Conservation (phyloP, 2,888 invertebrate species). For the Athalia cordata region DNA sequence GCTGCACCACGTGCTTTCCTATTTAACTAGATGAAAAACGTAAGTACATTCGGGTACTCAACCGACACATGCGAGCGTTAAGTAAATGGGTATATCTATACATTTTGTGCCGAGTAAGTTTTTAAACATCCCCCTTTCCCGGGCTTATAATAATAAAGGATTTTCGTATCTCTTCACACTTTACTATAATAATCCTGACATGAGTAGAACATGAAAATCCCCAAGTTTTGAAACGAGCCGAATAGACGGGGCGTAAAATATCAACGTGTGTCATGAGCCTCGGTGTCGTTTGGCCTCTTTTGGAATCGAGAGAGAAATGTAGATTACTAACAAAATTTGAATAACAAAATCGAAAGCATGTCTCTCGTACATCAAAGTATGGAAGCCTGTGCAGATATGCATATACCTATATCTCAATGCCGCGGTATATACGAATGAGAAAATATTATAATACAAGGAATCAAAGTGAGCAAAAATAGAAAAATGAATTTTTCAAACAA, state of each 20-base stretch:
- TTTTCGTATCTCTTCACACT: not conserved
- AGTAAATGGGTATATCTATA: not conserved
- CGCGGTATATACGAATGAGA: not conserved
- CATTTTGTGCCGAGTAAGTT: not conserved
- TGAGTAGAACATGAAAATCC: constrained; percentile 6
- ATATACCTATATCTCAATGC: too few species aligned
- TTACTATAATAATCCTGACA: constrained; percentile 26
- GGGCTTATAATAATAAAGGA: too few species aligned
- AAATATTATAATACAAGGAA: not conserved
- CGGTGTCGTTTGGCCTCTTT: not conserved
- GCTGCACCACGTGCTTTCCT: too few species aligned
- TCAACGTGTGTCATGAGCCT: constrained; percentile 14
- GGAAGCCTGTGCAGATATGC: not conserved
- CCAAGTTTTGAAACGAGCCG: constrained; percentile 15
- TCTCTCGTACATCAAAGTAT: constrained; percentile 36
- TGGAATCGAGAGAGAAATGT: too few species aligned
- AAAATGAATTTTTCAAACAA: not conserved
- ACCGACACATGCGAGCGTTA: too few species aligned
- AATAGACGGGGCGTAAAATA: constrained; percentile 38
- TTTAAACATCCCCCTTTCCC: not conserved
- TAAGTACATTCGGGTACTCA: too few species aligned
- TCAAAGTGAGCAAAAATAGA: not conserved
- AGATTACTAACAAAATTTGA: constrained; percentile 8
- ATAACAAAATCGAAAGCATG: constrained; percentile 36
- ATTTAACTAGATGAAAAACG: too few species aligned